Conservation (phyloP, 2,888 invertebrate genomes). For the Tipula vernalis region DNA sequence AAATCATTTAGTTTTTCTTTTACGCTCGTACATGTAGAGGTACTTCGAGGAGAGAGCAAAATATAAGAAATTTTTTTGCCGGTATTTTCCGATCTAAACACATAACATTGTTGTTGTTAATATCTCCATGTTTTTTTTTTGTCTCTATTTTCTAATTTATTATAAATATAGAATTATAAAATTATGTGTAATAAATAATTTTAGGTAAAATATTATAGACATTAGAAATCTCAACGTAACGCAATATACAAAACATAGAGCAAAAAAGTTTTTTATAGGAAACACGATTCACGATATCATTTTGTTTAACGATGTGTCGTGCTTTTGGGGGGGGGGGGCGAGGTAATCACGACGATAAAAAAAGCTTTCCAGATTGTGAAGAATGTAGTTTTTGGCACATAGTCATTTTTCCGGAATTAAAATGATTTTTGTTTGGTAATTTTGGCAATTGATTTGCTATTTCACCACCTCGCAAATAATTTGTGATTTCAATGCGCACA, state of each 20-base stretch:
- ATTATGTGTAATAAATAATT: not conserved
- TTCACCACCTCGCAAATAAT: not conserved
- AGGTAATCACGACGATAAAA: no score
- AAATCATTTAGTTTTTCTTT: not conserved
- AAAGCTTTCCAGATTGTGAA: no score
- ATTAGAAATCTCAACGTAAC: not conserved
- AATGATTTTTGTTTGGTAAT: no score
- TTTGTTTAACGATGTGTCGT: no score
- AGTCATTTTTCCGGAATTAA: no score
- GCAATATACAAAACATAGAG: not conserved
- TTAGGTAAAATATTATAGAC: not conserved
- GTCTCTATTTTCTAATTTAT: not conserved
- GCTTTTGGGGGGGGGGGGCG: no score
- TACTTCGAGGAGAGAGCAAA: not conserved
- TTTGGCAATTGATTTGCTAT: not conserved
- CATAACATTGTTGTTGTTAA: not conserved
- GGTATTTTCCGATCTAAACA: not conserved
- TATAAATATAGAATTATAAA: not conserved
- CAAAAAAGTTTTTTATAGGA: not conserved
- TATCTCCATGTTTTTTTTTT: no score
- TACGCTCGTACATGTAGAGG: not conserved
- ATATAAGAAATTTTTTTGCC: not conserved
- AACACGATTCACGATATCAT: not conserved
- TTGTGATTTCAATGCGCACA: not conserved
- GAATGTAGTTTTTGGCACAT: no score